These are phyloP conservation scores for Phyllotis vaccarum DNA, from an alignment of 2,797 vertebrate genomes.

Conservation along the genomic window DNA sequence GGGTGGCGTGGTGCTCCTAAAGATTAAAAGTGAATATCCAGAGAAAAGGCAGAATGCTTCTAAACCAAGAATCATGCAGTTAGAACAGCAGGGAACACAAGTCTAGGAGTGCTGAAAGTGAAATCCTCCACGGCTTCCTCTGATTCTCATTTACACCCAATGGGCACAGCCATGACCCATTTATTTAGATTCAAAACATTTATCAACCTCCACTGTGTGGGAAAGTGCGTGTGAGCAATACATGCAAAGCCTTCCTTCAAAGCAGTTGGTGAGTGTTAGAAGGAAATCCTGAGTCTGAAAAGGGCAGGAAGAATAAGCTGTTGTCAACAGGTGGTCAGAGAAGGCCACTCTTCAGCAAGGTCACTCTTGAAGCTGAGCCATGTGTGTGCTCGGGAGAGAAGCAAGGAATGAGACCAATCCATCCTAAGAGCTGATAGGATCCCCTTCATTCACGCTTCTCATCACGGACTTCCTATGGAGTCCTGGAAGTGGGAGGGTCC, in stretches of 20 bases:
- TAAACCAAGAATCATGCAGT: background rate
- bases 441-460: background rate
- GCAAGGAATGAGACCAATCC: background rate
- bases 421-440: background rate
- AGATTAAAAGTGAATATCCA: background rate
- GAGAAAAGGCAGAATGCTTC: background rate
- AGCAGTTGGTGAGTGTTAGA: background rate
- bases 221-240: too few species aligned
- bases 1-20: background rate
- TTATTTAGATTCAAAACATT: background rate
- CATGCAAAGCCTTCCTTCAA: background rate
- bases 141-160: background rate
- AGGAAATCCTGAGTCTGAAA: background rate
- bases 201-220: background rate
- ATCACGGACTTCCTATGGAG: background rate
- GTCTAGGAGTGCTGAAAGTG: background rate
- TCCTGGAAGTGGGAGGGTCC: too few species aligned
- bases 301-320: background rate
- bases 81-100: background rate
- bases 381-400: too few species aligned
- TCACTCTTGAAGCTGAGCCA: background rate
- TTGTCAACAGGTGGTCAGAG: background rate
- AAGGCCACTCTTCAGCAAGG: too few species aligned
- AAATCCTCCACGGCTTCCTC: background rate
- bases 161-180: background rate